phyloP scores from a whole-genome alignment of 2,797 vertebrate genomes.

The Lepilemur septentrionalis region DNA sequence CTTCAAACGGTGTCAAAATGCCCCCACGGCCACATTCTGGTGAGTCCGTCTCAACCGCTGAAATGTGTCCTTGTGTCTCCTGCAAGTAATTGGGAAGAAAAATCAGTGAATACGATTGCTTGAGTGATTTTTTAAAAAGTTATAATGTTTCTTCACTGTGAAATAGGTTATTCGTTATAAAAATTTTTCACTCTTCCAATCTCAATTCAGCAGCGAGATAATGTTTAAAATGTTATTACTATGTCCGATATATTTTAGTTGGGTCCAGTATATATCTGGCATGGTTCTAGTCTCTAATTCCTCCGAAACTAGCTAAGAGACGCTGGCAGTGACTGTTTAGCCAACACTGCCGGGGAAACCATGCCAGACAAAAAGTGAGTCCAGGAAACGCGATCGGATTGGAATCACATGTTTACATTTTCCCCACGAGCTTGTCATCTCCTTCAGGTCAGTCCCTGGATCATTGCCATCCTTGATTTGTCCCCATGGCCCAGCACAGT shows the following conservation, averaged over 20 bases:
- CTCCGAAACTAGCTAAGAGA: neutral
- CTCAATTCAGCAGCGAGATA: neutral
- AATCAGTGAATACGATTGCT: neutral
- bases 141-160: neutral
- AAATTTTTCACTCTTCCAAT: neutral
- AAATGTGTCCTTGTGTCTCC: neutral
- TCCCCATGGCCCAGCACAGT: neutral
- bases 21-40: neutral
- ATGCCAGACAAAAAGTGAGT: neutral
- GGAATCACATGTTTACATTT: neutral
- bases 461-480: neutral
- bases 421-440: neutral
- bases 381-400: neutral
- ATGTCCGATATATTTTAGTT: no score
- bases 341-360: neutral
- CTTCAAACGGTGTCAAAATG: accelerated
- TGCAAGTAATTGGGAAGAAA: neutral
- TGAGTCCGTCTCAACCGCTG: slow-evolving; percentile 57
- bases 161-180: neutral
- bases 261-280: neutral
- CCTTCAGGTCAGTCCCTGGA: neutral
- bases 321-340: neutral
- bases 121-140: neutral
- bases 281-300: neutral
- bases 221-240: neutral